Evolutionary conservation across 2,797 vertebrate species (phyloP), one percentile per base, ranked within the genome.

Genomic region (Coranthus polyacanthus): DNA sequence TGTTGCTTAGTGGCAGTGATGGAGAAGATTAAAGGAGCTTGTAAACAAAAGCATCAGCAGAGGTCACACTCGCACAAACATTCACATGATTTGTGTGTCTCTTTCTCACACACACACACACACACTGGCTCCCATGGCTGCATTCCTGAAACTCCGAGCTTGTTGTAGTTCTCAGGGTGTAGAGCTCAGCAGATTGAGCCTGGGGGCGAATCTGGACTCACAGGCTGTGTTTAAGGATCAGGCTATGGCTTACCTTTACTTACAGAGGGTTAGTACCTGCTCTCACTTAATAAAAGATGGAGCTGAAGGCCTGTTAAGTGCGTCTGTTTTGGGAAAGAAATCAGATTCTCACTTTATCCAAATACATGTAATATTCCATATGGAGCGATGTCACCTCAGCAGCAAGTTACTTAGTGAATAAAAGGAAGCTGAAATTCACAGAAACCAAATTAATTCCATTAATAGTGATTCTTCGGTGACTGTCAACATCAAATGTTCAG

Each of bases 91-190:
- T 15, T 69, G 3, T 57, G 13, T 53, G 6, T 60, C 1, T 53
- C 6, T 26, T 1, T 44, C 10, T 42, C 10, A 65, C 41, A 53
- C 13, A n/a, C 6, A 5, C 10, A 37, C 10, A 65, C 41, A 53
- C 13, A n/a, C 6, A 5, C 43, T 29, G 44, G 45, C 79, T 79
- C 65, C 72, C 78, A 86, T 65, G 72, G 42, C 53, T 41, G 42
- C 67, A 59, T 59, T 84, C 72, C 67, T 80, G 72, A 66, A 65
- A 17, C 50, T 53, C 44, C 3, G 32, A 50, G 61, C 54, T 67
- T 73, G 83, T 83, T 74, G 63, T 75, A 22, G 76, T 83, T 84
- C 75, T 85, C 82, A 85, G 73, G 79, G 58, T 58, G 22, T 26
- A 5, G 66, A 41, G 63, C 62, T 75, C 64, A 69, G 52, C 22